Evolutionary conservation across 2,797 vertebrate genomes (phyloP).

Genomic region (Capromys pilorides): DNA sequence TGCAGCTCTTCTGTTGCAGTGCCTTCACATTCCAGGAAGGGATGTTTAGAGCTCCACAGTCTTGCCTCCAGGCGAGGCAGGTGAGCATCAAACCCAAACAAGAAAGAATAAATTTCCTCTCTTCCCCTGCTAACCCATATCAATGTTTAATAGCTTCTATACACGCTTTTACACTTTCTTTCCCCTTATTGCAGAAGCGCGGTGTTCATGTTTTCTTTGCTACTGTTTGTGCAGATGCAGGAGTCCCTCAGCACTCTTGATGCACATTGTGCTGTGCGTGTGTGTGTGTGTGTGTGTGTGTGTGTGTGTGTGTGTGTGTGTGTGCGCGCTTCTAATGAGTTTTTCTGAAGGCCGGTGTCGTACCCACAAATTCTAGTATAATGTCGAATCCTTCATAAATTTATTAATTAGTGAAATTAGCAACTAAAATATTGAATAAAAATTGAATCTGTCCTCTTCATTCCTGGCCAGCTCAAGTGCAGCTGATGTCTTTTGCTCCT

Average conservation of each 20-base stretch:
- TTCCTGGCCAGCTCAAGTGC: background rate
- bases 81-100: conserved; percentile 7
- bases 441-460: background rate
- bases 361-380: background rate
- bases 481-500: background rate
- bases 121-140: conserved; percentile 24
- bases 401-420: background rate
- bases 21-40: background rate
- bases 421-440: background rate
- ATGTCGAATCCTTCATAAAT: background rate
- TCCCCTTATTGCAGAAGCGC: background rate
- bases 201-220: background rate
- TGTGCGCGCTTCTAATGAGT: background rate
- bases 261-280: background rate
- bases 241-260: background rate
- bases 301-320: background rate
- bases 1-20: background rate
- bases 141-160: conserved; percentile 60
- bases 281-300: background rate
- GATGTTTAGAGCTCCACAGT: background rate
- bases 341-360: background rate
- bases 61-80: conserved; percentile 12
- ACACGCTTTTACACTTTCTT: background rate
- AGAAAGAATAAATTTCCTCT: conserved; percentile 36
- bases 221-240: background rate